Evolutionary conservation across 2,113 vertebrate genomes (phyloP).

Genomic region (Microcebus griseorufus): DNA sequence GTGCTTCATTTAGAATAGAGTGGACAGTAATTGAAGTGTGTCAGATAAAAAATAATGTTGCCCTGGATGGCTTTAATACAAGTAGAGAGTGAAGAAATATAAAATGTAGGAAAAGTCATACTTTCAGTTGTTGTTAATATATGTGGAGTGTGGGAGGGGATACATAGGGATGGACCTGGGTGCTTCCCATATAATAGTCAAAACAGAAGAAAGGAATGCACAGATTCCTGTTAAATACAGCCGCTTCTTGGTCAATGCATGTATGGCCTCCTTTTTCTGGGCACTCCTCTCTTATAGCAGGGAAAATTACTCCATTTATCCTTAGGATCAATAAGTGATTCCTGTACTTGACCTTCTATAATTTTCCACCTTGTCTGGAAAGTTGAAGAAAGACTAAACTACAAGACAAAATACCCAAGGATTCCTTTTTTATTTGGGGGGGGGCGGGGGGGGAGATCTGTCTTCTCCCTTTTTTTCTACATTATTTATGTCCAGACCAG

Average conservation of each 20-base stretch:
- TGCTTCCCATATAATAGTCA: fast-evolving
- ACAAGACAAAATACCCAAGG: not conserved
- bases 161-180: fast-evolving
- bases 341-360: not conserved
- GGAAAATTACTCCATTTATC: not conserved
- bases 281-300: not conserved
- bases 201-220: not conserved
- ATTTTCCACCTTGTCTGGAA: not conserved
- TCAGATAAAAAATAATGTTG: not conserved
- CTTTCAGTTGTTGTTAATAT: not conserved
- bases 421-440: not conserved
- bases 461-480: not conserved
- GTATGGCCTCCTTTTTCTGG: not conserved
- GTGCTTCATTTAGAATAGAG: not conserved
- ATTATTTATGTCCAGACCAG: not conserved
- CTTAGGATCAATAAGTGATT: not conserved
- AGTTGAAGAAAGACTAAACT: not conserved
- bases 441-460: no score
- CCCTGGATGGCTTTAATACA: not conserved
- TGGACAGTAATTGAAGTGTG: not conserved
- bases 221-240: not conserved
- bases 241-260: not conserved
- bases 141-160: not conserved
- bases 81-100: not conserved
- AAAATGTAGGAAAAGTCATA: not conserved